Conservation (phyloP, 2,113 vertebrate species). For the Nothocercus julius region DNA sequence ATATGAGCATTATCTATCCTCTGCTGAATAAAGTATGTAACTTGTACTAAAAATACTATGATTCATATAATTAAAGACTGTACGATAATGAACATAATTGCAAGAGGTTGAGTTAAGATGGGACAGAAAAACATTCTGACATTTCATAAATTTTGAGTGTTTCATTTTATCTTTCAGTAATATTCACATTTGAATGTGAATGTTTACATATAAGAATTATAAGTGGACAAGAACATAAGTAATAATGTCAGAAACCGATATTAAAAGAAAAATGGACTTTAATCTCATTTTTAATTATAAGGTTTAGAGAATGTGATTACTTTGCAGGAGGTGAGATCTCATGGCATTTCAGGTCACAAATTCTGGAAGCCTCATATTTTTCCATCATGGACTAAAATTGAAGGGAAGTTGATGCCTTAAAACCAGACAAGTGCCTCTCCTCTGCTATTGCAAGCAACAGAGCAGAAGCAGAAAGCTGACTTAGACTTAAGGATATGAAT, state of each 20-base stretch:
- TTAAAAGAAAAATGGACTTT: neutral
- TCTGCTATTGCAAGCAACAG: neutral
- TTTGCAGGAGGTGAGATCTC: neutral
- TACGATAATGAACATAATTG: constrained; percentile 4
- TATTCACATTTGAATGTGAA: neutral
- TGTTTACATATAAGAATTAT: neutral
- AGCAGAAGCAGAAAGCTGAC: neutral
- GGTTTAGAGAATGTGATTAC: neutral
- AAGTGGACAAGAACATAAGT: too few species aligned
- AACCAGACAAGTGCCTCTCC: neutral
- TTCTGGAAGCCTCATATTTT: neutral
- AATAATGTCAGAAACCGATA: too few species aligned
- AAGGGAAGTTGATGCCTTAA: neutral
- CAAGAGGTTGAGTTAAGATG: constrained; percentile 1
- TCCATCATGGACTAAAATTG: neutral
- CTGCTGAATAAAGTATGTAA: neutral
- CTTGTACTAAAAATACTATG: constrained; percentile 34
- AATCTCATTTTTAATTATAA: neutral
- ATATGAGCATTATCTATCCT: neutral
- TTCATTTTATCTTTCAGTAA: neutral
- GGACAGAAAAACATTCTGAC: neutral
- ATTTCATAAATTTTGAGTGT: neutral
- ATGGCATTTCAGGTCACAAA: neutral
- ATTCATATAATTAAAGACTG: constrained; percentile 13
- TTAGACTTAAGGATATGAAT: neutral